These are phyloP conservation scores for Sebastes dallii DNA, from an alignment of 2,797 vertebrate species.

Conservation along the genomic window DNA sequence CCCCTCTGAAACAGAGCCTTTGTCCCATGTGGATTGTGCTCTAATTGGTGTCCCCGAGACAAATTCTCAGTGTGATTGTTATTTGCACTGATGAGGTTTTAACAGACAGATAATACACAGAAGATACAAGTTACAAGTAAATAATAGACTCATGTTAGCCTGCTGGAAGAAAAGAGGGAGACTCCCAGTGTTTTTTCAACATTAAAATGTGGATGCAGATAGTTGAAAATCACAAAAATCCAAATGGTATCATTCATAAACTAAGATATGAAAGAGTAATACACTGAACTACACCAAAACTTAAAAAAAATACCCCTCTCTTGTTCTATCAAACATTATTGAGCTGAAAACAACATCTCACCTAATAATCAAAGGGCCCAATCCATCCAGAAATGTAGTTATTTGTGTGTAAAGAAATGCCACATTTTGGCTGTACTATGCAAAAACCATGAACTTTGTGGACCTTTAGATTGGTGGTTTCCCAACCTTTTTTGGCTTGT, in stretches of 20 bases:
- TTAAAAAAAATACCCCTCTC: neutral
- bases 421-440: neutral
- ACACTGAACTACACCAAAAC: neutral
- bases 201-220: neutral
- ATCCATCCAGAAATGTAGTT: neutral
- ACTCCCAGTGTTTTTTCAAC: neutral
- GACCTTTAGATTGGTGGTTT: neutral
- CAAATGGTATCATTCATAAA: neutral
- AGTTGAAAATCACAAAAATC: neutral
- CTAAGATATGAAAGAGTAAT: neutral
- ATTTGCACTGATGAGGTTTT: slow-evolving; percentile 73
- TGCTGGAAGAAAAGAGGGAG: slow-evolving; percentile 7
- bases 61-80: slow-evolving; percentile 63
- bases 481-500: neutral
- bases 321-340: neutral
- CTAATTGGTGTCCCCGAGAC: slow-evolving; percentile 78
- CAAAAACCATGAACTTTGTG: neutral
- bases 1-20: slow-evolving; percentile 76
- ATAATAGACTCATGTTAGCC: slow-evolving; percentile 37
- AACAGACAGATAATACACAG: slow-evolving; percentile 69
- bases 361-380: neutral
- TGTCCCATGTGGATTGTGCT: slow-evolving; percentile 77
- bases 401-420: neutral
- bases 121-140: slow-evolving; percentile 60
- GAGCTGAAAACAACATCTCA: neutral